Evolutionary conservation across 2,113 vertebrate genomes (phyloP).

Genomic region (Sander vitreus): DNA sequence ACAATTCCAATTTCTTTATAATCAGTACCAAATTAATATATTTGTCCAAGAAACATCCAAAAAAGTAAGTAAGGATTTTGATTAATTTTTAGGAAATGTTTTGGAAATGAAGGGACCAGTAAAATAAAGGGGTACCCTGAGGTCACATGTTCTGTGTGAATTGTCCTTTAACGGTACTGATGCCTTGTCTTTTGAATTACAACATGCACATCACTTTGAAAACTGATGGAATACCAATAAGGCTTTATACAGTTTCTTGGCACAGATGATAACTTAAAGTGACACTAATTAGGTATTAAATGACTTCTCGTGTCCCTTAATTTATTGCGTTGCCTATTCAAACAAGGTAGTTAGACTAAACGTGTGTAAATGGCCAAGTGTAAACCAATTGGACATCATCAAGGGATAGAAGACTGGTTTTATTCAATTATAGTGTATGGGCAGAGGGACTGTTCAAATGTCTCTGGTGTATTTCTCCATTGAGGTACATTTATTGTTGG

Average conservation of each 20-base stretch:
- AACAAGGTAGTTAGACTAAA: constrained; percentile 13
- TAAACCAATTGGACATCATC: constrained; percentile 16
- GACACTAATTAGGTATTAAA: constrained; percentile 13
- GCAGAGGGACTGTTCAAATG: background rate
- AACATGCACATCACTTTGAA: background rate
- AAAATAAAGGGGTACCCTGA: background rate
- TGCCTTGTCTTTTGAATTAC: background rate
- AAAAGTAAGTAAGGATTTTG: background rate
- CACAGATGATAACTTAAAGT: background rate
- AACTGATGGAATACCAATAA: background rate
- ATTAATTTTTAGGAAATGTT: background rate
- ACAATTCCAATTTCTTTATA: background rate
- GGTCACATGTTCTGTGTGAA: background rate
- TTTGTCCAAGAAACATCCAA: background rate
- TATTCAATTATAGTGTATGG: background rate
- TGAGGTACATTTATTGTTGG: background rate
- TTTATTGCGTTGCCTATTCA: constrained; percentile 9
- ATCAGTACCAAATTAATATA: background rate
- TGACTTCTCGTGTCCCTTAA: background rate
- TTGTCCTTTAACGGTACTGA: background rate
- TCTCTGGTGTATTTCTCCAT: background rate
- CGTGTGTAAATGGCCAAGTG: background rate
- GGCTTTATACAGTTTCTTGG: background rate
- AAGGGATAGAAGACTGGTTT: background rate
- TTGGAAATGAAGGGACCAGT: background rate